Evolutionary conservation across 2,797 vertebrate species (phyloP).

Genomic region (Lerista edwardsae): DNA sequence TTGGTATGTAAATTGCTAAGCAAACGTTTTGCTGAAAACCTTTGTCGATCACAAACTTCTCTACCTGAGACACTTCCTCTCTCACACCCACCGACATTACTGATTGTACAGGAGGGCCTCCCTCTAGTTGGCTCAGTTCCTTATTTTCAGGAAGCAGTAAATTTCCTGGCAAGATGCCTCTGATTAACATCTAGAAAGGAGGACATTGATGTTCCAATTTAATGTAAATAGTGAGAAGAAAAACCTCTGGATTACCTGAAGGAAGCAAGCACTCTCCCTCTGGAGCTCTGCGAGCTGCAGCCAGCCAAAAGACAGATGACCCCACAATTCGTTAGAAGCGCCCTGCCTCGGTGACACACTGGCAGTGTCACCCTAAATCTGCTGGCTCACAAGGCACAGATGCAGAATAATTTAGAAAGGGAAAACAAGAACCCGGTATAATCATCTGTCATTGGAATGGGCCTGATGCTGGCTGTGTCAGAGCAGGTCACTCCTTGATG

Average conservation of each 20-base stretch:
- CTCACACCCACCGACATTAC: background rate
- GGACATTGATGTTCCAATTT: background rate
- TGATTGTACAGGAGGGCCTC: too few species aligned
- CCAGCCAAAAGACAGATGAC: background rate
- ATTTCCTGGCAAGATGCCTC: background rate
- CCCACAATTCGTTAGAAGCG: constrained; percentile 40
- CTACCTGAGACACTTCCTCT: background rate
- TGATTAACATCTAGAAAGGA: constrained; percentile 6
- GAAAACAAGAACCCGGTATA: constrained; percentile 7
- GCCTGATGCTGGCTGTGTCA: constrained; percentile 17
- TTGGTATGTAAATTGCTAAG: too few species aligned
- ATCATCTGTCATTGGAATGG: constrained; percentile 43
- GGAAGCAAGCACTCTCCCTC: background rate
- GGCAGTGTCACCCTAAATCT: background rate
- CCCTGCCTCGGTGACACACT: constrained; percentile 24
- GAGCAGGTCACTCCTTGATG: constrained; percentile 1
- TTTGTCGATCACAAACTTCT: too few species aligned
- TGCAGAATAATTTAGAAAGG: constrained; percentile 33
- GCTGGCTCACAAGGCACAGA: background rate
- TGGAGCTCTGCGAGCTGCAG: constrained; percentile 20
- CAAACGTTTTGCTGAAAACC: too few species aligned
- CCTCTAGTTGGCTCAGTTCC: background rate
- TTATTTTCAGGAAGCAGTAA: background rate
- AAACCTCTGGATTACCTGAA: background rate
- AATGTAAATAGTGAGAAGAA: background rate